Evolutionary conservation across 2,797 vertebrate genomes (phyloP).

Genomic region (Hoplostethus mediterraneus): DNA sequence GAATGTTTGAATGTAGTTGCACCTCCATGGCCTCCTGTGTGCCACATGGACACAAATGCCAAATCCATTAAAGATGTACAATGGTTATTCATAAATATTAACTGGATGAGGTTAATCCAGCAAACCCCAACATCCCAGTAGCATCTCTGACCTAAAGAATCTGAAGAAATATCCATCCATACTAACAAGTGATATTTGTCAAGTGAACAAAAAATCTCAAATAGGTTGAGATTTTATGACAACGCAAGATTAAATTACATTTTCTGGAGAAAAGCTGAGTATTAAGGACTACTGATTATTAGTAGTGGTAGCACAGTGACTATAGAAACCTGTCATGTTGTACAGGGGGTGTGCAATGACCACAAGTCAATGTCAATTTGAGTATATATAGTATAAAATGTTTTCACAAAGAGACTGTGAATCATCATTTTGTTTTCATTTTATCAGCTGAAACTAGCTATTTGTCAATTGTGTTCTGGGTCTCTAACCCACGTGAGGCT

Average conservation of each 20-base stretch:
- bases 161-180: background rate
- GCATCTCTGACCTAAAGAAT: background rate
- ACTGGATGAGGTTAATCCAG: background rate
- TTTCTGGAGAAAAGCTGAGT: no score
- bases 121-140: background rate
- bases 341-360: background rate
- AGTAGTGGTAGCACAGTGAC: no score
- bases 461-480: slow-evolving; percentile 19
- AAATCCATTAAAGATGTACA: slow-evolving; percentile 17
- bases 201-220: no score
- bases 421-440: slow-evolving; percentile 8
- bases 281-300: no score
- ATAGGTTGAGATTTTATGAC: no score
- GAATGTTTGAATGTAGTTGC: slow-evolving; percentile 8
- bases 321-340: background rate
- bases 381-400: no score
- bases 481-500: slow-evolving; percentile 40
- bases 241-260: no score
- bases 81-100: slow-evolving; percentile 10
- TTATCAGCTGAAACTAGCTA: slow-evolving; percentile 6
- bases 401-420: background rate
- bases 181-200: background rate
- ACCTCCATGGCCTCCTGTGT: background rate
- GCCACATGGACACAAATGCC: background rate
- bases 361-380: background rate